Evolutionary conservation across 2,888 invertebrate species (phyloP).

Genomic region (Oasisia sp.): DNA sequence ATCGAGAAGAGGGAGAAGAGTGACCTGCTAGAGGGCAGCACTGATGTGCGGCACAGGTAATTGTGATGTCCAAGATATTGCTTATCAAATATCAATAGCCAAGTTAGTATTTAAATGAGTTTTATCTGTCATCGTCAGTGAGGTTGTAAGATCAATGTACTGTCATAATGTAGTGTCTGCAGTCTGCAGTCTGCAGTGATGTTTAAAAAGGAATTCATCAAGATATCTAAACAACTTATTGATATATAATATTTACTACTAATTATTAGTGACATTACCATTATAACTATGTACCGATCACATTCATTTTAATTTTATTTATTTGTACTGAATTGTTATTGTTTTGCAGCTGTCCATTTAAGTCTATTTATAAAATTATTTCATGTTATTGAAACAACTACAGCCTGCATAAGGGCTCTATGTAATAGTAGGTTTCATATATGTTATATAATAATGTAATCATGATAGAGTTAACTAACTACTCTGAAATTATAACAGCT

Average conservation of each 20-base stretch:
- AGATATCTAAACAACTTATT: not conserved
- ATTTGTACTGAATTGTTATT: no score
- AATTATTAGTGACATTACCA: no score
- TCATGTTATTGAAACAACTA: no score
- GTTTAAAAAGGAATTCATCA: not conserved
- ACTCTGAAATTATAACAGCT: not conserved
- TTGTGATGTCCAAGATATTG: not conserved
- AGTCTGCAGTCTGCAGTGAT: no score
- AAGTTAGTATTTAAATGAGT: not conserved
- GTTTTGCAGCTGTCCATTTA: no score
- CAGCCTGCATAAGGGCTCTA: no score
- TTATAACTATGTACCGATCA: no score
- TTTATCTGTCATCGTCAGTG: not conserved
- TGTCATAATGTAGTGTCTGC: not conserved
- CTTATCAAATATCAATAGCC: not conserved
- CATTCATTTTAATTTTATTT: no score
- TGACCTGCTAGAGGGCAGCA: conserved; percentile 50
- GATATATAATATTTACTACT: not conserved
- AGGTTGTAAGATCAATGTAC: not conserved
- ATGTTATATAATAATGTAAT: no score
- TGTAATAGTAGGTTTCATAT: no score
- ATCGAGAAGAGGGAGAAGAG: conserved; percentile 57
- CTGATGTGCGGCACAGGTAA: conserved; percentile 51
- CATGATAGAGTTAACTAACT: not conserved
- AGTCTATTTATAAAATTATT: no score